Evolutionary conservation across 1,140 invertebrate species (phyloP).

Genomic region (Anastrepha ludens): DNA sequence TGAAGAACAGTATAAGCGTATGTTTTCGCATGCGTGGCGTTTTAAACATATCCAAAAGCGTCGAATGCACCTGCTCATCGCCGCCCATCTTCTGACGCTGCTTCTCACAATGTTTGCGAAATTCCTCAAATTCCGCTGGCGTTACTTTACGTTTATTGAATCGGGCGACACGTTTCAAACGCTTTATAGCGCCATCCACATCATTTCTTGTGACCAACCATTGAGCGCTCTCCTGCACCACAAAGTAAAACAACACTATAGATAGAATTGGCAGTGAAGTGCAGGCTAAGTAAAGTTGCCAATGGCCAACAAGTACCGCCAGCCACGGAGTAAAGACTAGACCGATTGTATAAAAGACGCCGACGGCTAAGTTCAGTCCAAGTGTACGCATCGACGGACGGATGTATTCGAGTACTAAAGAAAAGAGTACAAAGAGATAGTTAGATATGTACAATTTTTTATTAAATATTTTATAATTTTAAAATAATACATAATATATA

Average conservation of each 20-base stretch:
- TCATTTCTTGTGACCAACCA: conserved; percentile 79
- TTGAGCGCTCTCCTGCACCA: conserved; percentile 79
- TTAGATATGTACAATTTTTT: no score
- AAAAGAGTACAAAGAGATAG: conserved; percentile 41
- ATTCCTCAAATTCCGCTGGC: conserved; percentile 75
- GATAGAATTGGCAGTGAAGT: conserved; percentile 76
- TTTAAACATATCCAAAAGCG: conserved; percentile 76
- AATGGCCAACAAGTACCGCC: conserved; percentile 75
- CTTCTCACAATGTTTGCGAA: conserved; percentile 75
- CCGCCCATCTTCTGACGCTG: conserved; percentile 67
- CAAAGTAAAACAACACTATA: conserved; percentile 75
- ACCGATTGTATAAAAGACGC: conserved; percentile 78
- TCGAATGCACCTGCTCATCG: conserved; percentile 68
- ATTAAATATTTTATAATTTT: no score
- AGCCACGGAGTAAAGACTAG: conserved; percentile 78
- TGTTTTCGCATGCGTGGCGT: conserved; percentile 77
- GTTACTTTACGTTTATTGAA: conserved; percentile 76
- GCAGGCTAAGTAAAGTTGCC: conserved; percentile 76
- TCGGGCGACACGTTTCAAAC: conserved; percentile 77
- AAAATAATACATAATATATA: no score
- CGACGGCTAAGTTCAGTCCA: conserved; percentile 78
- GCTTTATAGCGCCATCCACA: conserved; percentile 76
- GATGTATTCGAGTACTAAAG: conserved; percentile 79
- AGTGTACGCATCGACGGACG: conserved; percentile 77
- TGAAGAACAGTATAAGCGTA: conserved; percentile 77